Evolutionary conservation across 2,113 vertebrate species (phyloP).

Genomic region (Stegastes partitus): DNA sequence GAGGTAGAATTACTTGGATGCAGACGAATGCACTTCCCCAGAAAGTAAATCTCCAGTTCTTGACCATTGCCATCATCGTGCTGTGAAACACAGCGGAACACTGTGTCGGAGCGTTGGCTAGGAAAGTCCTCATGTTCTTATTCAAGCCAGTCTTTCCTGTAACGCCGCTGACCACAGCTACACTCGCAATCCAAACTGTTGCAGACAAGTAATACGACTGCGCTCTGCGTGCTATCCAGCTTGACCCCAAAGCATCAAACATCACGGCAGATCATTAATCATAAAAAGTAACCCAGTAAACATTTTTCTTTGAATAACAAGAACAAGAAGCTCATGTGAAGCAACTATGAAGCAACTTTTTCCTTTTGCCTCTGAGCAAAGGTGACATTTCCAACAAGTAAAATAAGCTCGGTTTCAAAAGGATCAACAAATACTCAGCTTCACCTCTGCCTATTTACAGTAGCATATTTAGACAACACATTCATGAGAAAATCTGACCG

Average conservation of each 20-base stretch:
- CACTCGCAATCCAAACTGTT: constrained; percentile 38
- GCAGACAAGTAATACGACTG: constrained; percentile 39
- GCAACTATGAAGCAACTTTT: constrained; percentile 29
- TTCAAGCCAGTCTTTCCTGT: constrained; percentile 47
- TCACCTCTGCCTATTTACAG: constrained; percentile 11
- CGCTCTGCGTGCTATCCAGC: constrained; percentile 14
- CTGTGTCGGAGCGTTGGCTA: constrained; percentile 55
- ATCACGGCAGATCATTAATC: constrained; percentile 52
- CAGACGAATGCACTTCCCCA: constrained; percentile 40
- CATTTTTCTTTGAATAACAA: constrained; percentile 47
- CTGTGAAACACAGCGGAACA: constrained; percentile 61
- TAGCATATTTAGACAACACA: constrained; percentile 1
- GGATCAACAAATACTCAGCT: background rate
- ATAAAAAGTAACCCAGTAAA: constrained; percentile 35
- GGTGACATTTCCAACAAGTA: constrained; percentile 34
- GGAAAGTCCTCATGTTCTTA: constrained; percentile 19
- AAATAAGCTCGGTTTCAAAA: background rate
- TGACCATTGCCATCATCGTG: constrained; percentile 39
- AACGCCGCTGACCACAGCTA: constrained; percentile 55
- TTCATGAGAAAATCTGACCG: background rate
- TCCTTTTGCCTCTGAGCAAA: constrained; percentile 18
- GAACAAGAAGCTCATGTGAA: constrained; percentile 5
- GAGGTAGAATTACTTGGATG: constrained; percentile 62
- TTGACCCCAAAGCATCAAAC: constrained; percentile 33
- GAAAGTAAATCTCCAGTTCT: constrained; percentile 49